These are phyloP conservation scores for Salticus scenicus DNA, from an alignment of 2,888 invertebrate genomes.

Conservation along the genomic window DNA sequence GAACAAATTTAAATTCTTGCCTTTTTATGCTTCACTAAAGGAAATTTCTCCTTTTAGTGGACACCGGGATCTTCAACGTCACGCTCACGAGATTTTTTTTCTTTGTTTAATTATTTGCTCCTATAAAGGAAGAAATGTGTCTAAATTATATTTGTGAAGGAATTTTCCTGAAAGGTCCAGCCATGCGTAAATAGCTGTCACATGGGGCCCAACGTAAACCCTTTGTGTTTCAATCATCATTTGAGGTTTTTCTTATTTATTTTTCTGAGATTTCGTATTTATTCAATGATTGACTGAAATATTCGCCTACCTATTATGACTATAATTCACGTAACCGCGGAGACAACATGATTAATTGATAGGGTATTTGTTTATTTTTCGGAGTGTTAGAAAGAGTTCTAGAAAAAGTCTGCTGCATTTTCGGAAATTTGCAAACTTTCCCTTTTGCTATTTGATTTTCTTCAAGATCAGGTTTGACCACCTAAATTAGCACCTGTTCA, in stretches of 20 bases:
- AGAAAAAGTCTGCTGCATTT: neutral
- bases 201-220: neutral
- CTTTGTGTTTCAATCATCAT: neutral
- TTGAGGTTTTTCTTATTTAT: too few species aligned
- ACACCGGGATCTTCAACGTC: neutral
- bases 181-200: slow-evolving; percentile 4
- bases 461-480: neutral
- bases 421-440: neutral
- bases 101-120: neutral
- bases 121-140: neutral
- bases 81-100: neutral
- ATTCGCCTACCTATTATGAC: too few species aligned
- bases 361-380: too few species aligned
- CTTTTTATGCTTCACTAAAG: neutral
- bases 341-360: too few species aligned
- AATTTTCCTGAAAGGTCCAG: neutral
- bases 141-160: neutral
- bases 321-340: too few species aligned
- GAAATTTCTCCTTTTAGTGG: neutral
- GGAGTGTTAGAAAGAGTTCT: neutral
- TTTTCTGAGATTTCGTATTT: too few species aligned
- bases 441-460: neutral
- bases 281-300: too few species aligned
- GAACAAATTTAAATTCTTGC: neutral
- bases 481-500: neutral